Conservation (phyloP, 2,888 invertebrate species). For the Tuta absoluta region DNA sequence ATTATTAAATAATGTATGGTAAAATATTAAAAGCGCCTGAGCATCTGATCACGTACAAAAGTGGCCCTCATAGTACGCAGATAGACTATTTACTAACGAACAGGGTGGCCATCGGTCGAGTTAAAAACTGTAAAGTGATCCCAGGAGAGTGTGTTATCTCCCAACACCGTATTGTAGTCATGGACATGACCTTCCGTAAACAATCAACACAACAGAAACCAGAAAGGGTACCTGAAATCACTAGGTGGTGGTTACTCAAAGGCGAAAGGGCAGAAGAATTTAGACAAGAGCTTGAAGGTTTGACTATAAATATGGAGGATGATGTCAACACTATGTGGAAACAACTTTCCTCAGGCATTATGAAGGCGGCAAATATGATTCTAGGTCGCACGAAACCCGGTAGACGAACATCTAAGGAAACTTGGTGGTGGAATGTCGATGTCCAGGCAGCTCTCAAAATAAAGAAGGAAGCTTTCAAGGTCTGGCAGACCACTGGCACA, state of each 20-base stretch:
- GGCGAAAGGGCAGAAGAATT: neutral
- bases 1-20: neutral
- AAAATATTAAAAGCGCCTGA: neutral
- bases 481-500: neutral
- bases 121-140: slow-evolving; percentile 11
- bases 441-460: too few species aligned
- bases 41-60: slow-evolving; percentile 17
- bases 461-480: neutral
- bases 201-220: neutral
- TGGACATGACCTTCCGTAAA: neutral
- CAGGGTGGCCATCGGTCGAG: neutral
- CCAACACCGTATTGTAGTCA: slow-evolving; percentile 8
- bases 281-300: neutral
- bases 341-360: too few species aligned
- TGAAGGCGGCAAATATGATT: neutral
- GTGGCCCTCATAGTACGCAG: neutral
- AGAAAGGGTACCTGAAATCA: neutral
- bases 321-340: slow-evolving; percentile 5
- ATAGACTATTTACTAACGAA: slow-evolving; percentile 9
- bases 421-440: too few species aligned
- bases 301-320: slow-evolving; percentile 5
- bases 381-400: neutral
- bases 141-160: neutral
- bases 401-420: neutral
- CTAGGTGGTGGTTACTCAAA: neutral